Evolutionary conservation across 2,797 vertebrate genomes (phyloP), one percentile per base, ranked within the genome.

Genomic region (Crocodylus rhombifer): DNA sequence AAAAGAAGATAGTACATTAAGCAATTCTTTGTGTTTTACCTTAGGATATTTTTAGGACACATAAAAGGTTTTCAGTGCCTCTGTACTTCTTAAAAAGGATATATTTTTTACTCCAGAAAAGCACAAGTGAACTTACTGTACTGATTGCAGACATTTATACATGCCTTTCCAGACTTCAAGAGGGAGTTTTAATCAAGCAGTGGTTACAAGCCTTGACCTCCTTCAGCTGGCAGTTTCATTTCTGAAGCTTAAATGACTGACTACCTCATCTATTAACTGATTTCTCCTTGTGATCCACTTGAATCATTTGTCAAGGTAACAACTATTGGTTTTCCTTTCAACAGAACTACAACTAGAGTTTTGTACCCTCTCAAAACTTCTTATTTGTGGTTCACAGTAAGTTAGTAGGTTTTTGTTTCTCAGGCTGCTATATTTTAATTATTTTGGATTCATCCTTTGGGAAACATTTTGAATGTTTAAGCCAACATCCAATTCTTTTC

Each of bases 181-280:
- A 93, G 11, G 6, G 7, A 84, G 1, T 2, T 90, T 71, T 82
- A 36, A 64, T 28, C 57, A 63, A 57, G 86, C 10, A 85, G 77
- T 14, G 2, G 12, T 79, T 82, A 91, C 79, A 15, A 91, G 2
- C 6, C 15, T 7, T 56, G 18, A 76, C 1, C 0, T 5, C 81
- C 64, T 10, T 20, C 20, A 71, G 58, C 15, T 36, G 6, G 20
- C 23, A 30, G 10, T 21, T 82, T 91, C 76, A 62, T 9, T 78
- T 69, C 30, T 56, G 75, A 42, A 92, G 23, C 16, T 82, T 74
- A 92, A 94, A 95, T 42, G 42, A 89, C 55, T 14, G 4, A 87
- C 26, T 58, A 65, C 64, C 28, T 26, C 1, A 5, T 76, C 83
- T 56, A 63, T 91, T 84, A 75, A 80, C 2, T 85, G 30, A 77